A percentile compares a stretch with the other conserved stretches of the same genome.
phyloP scores from a whole-genome alignment of 2,888 invertebrate genomes.

The Mythimna vitellina region DNA sequence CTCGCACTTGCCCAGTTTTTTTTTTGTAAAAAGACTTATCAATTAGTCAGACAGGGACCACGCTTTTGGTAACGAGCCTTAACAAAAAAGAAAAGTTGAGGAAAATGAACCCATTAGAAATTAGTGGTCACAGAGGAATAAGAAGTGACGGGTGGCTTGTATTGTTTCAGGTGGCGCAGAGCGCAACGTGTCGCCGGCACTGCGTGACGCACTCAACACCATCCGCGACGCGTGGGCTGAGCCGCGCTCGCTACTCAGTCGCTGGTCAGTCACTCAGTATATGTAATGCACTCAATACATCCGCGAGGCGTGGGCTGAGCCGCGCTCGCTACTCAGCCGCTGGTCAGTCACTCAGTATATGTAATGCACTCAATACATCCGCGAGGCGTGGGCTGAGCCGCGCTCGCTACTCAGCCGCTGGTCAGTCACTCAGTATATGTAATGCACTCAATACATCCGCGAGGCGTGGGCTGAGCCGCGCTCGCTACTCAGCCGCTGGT shows the following conservation, averaged over 20 bases:
- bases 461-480: conserved; percentile 80
- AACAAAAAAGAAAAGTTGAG: neutral
- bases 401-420: conserved; percentile 61
- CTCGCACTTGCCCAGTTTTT: too few species aligned
- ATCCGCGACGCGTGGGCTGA: conserved; percentile 79
- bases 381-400: conserved; percentile 79
- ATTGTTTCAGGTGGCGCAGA: conserved; percentile 62
- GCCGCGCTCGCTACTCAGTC: conserved; percentile 68
- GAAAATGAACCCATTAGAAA: neutral
- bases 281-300: conserved; percentile 69
- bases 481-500: conserved; percentile 62
- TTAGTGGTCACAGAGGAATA: neutral
- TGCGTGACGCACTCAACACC: conserved; percentile 76
- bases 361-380: neutral
- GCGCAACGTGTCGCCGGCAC: conserved; percentile 72
- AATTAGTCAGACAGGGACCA: too few species aligned
- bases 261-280: conserved; percentile 65
- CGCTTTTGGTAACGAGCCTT: too few species aligned
- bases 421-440: conserved; percentile 55
- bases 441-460: neutral
- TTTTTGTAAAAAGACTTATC: too few species aligned
- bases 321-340: conserved; percentile 62
- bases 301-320: conserved; percentile 82
- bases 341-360: conserved; percentile 50
- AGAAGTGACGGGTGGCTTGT: neutral